Conservation (phyloP, 2,113 vertebrate genomes). For the Pseudorasbora parva region DNA sequence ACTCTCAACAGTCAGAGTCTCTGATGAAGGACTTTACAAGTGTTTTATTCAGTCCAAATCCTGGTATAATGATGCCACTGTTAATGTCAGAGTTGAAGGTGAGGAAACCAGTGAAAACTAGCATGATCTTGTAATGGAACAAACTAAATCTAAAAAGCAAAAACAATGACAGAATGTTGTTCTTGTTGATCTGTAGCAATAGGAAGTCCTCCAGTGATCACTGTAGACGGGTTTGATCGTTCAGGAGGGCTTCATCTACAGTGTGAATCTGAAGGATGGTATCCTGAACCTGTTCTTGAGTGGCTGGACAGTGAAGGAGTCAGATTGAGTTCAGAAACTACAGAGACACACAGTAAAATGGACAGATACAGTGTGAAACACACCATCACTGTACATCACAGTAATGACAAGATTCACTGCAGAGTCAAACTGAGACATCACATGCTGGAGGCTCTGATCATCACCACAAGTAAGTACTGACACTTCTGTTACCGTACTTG, state of each 20-base stretch:
- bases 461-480: background rate
- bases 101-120: background rate
- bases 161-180: too few species aligned
- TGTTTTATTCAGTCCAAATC: background rate
- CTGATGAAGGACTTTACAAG: conserved; percentile 14
- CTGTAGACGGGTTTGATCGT: background rate
- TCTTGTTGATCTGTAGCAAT: background rate
- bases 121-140: too few species aligned
- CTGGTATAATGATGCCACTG: background rate
- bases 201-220: conserved; percentile 35
- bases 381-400: background rate
- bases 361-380: background rate
- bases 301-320: conserved; percentile 49
- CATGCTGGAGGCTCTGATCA: background rate
- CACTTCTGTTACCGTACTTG: too few species aligned
- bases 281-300: conserved; percentile 39
- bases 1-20: background rate
- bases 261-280: conserved; percentile 51
- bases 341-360: background rate
- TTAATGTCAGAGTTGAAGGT: background rate
- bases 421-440: background rate
- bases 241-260: conserved; percentile 28
- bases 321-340: background rate
- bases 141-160: too few species aligned
- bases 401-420: background rate